These are phyloP conservation scores for Passer domesticus DNA, from an alignment of 2,113 vertebrate species.

Conservation along the genomic window DNA sequence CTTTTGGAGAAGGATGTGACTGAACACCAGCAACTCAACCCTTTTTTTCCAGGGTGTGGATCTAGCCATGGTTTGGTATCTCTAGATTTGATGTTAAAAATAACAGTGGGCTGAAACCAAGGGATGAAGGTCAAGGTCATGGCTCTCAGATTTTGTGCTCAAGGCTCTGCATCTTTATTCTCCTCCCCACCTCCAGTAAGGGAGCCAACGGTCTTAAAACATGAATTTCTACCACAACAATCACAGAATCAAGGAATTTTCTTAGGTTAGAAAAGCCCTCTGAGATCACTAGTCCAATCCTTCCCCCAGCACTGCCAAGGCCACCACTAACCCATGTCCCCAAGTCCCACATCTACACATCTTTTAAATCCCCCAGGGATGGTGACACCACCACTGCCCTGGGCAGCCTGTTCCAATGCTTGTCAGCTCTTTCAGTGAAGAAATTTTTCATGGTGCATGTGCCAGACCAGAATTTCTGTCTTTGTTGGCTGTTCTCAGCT, in stretches of 20 bases:
- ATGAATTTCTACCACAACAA: fast-evolving
- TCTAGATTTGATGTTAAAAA: background rate
- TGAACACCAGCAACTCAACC: background rate
- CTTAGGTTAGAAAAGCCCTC: background rate
- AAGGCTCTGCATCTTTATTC: background rate
- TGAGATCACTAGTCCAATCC: background rate
- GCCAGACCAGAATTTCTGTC: background rate
- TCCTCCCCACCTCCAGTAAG: background rate
- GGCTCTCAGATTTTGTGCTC: background rate
- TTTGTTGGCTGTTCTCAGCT: background rate
- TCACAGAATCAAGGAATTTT: background rate
- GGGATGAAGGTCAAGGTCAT: background rate
- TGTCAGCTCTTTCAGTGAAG: background rate
- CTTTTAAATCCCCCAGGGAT: background rate
- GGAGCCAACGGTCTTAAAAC: background rate
- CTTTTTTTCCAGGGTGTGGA: background rate
- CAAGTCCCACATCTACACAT: background rate
- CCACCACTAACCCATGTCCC: background rate
- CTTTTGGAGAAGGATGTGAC: background rate
- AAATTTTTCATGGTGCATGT: background rate
- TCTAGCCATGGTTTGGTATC: background rate
- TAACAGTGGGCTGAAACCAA: background rate
- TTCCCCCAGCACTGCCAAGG: background rate
- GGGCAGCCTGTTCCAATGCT: background rate
- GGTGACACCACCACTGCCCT: background rate